Conservation (phyloP, 2,797 vertebrate genomes). For the Neosilurus mollespiculum region DNA sequence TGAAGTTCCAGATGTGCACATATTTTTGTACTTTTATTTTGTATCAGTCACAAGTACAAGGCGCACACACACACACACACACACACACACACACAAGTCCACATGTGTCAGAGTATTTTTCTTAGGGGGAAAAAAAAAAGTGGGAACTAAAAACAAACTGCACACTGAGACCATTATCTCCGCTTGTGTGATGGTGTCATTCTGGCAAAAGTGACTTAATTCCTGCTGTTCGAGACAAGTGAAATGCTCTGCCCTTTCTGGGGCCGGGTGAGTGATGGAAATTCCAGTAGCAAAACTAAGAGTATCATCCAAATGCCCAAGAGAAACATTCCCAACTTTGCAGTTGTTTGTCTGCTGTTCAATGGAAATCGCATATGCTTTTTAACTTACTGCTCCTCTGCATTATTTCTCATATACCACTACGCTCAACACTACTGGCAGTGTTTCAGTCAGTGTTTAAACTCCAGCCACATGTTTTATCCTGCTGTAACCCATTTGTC, state of each 20-base stretch:
- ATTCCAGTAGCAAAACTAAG: slow-evolving; percentile 53
- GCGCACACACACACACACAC: too few relatives aligned
- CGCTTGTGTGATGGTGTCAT: slow-evolving; percentile 41
- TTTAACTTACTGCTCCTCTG: slow-evolving; percentile 24
- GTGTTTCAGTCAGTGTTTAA: slow-evolving; percentile 43
- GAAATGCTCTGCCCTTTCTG: slow-evolving; percentile 17
- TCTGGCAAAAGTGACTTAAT: slow-evolving; percentile 57
- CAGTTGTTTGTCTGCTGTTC: slow-evolving; percentile 48
- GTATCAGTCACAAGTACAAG: slow-evolving; percentile 51
- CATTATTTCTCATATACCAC: slow-evolving; percentile 47
- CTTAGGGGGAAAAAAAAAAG: neutral
- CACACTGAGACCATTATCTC: slow-evolving; percentile 31
- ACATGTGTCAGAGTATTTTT: slow-evolving; percentile 59
- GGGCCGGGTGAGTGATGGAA: slow-evolving; percentile 47
- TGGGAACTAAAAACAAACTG: neutral
- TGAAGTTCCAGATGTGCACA: slow-evolving; percentile 67
- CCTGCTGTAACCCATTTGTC: slow-evolving; percentile 25
- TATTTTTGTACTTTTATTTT: slow-evolving; percentile 53
- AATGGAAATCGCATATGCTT: slow-evolving; percentile 53
- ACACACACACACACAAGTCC: slow-evolving; percentile 55
- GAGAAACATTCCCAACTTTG: slow-evolving; percentile 58
- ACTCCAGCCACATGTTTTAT: slow-evolving; percentile 41
- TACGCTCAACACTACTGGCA: slow-evolving; percentile 40
- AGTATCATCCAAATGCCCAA: slow-evolving; percentile 52
- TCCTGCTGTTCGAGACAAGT: slow-evolving; percentile 39